These are phyloP conservation scores for Chrysolina haemoptera DNA, from an alignment of 2,888 invertebrate genomes.

Conservation along the genomic window DNA sequence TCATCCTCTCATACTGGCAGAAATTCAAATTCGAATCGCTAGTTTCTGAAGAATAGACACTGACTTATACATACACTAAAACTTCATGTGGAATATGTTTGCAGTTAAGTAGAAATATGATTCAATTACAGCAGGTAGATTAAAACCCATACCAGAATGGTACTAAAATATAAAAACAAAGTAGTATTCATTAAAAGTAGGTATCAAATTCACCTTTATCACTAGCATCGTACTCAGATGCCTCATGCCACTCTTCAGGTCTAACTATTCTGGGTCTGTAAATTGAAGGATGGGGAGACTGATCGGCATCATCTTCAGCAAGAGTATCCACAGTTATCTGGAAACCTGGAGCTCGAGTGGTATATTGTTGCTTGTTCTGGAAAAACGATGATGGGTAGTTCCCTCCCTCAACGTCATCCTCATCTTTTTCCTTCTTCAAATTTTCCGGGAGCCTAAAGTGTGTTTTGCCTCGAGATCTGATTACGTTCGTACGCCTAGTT, in stretches of 20 bases:
- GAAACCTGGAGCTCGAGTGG: slow-evolving; percentile 60
- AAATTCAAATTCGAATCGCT: too few species aligned
- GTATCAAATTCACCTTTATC: slow-evolving; percentile 33
- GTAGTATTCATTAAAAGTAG: too few species aligned
- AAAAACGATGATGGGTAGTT: slow-evolving; percentile 67
- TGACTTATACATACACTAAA: too few species aligned
- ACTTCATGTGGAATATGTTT: too few species aligned
- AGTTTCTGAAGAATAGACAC: too few species aligned
- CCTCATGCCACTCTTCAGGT: slow-evolving; percentile 62
- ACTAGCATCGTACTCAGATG: slow-evolving; percentile 55
- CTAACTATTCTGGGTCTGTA: slow-evolving; percentile 71
- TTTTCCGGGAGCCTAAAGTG: slow-evolving; percentile 71
- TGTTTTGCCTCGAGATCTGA: slow-evolving; percentile 68
- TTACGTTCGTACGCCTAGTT: slow-evolving; percentile 50
- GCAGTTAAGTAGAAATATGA: too few species aligned
- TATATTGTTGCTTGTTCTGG: slow-evolving; percentile 53
- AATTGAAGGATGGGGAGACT: slow-evolving; percentile 73
- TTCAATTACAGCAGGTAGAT: too few species aligned
- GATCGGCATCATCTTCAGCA: slow-evolving; percentile 70
- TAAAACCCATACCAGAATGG: too few species aligned
- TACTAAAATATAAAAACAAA: too few species aligned
- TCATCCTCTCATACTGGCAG: too few species aligned
- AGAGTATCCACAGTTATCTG: slow-evolving; percentile 67
- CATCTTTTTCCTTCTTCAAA: slow-evolving; percentile 56
- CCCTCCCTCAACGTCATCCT: slow-evolving; percentile 71